phyloP scores from a whole-genome alignment of 2,888 invertebrate species.

The Gymnoscelis rufifasciata region DNA sequence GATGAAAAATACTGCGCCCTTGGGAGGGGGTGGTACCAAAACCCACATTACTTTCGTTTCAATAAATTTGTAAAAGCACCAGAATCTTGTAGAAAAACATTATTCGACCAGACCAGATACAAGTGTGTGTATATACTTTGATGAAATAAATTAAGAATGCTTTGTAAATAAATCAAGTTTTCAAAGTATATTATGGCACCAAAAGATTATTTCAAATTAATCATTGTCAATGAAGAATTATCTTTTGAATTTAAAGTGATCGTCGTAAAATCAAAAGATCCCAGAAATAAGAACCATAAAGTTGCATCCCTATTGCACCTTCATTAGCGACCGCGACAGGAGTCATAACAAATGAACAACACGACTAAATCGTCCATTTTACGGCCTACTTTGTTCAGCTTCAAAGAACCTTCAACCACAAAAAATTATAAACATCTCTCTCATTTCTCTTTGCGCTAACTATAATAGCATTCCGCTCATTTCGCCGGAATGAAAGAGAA shows the following conservation, averaged over 20 bases:
- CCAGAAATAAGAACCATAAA: conserved; percentile 4
- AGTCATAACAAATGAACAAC: conserved; percentile 28
- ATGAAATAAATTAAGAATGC: too few species aligned
- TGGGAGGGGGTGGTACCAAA: conserved; percentile 32
- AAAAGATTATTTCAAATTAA: too few species aligned
- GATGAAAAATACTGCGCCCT: conserved; percentile 60
- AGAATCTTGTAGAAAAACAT: too few species aligned
- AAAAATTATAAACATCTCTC: conserved; percentile 26
- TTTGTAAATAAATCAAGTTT: too few species aligned
- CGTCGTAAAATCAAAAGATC: conserved; percentile 1
- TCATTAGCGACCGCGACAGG: conserved; percentile 6
- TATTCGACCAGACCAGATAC: too few species aligned
- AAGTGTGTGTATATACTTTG: too few species aligned
- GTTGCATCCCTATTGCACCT: conserved; percentile 8
- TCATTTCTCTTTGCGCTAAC: conserved; percentile 26
- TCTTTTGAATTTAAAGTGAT: neutral
- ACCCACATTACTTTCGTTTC: conserved; percentile 7
- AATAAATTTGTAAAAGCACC: too few species aligned
- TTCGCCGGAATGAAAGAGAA: conserved; percentile 34
- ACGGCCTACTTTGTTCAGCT: conserved; percentile 20
- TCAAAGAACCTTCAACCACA: conserved; percentile 27
- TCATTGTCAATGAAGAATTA: too few species aligned
- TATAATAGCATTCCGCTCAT: conserved; percentile 40
- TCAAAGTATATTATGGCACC: too few species aligned
- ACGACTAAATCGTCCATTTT: conserved; percentile 17